Evolutionary conservation across 2,797 vertebrate species (phyloP), one percentile per base, ranked within the genome.

Genomic region (Valencia hispanica): DNA sequence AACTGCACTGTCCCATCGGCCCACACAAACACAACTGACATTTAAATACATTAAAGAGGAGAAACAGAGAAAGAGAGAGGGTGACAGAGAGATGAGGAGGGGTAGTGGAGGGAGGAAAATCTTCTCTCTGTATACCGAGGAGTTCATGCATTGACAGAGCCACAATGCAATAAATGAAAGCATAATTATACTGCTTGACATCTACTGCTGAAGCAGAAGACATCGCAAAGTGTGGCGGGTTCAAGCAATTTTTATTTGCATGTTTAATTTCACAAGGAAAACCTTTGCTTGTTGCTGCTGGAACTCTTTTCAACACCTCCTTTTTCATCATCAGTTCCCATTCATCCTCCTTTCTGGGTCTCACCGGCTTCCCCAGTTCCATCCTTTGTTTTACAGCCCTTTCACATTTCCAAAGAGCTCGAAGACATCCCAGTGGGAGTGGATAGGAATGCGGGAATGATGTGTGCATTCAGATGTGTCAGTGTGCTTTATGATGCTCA

Each of bases 121-220:
- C 79, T 83, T 88, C 87, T 89, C 80, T 82, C 88, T 83, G 85
- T 91, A 80, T 87, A 87, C 87, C 72, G 73, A 91, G 81, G 82
- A 88, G 84, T 91, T 92, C 82, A 85, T 71, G 87, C 89, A 93
- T 91, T 92, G 93, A 93, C 90, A 86, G 88, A 89, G 80, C 79
- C 91, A 94, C 93, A 94, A 94, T 92, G 84, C 87, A 87, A 89
- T 87, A 93, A 93, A 93, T 92, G 89, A 93, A 91, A 88, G 84
- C 89, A 85, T 93, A 94, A 94, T 94, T 94, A 93, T 87, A 89
- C 90, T 25, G 81, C 90, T 92, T 90, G 89, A 91, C 93, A 90
- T 89, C 85, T 82, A 90, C 84, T 87, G 83, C 84, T 80, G 91
- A 81, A 89, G 91, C 85, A 83, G 55, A 80, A 75, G 81, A 88